A percentile compares a stretch with the other conserved stretches of the same genome.
phyloP scores from a whole-genome alignment of 2,888 invertebrate species.

The Cataglyphis livida region DNA sequence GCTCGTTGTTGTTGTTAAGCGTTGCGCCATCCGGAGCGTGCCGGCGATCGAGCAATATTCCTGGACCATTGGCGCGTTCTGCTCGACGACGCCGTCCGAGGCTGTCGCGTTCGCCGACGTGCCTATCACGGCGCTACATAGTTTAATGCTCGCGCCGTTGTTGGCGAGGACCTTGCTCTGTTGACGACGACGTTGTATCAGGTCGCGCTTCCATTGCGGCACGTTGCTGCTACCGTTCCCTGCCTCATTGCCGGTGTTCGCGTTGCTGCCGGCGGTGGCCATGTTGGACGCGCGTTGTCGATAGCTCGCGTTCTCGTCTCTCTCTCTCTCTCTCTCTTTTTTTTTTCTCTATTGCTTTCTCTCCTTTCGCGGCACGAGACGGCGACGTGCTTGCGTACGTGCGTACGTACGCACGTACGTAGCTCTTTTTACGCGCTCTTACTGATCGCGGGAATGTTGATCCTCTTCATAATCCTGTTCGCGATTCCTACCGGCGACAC shows the following conservation, averaged over 20 bases:
- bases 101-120: slow-evolving; percentile 40
- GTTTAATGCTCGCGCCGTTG: slow-evolving; percentile 78
- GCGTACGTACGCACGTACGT: slow-evolving; percentile 5
- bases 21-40: neutral
- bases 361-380: slow-evolving; percentile 13
- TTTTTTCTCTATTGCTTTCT: neutral
- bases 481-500: slow-evolving; percentile 24
- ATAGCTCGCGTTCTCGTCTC: slow-evolving; percentile 21
- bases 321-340: slow-evolving; percentile 31
- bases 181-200: slow-evolving; percentile 91
- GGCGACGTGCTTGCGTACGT: slow-evolving; percentile 21
- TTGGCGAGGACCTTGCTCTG: slow-evolving; percentile 83
- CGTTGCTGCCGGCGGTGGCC: slow-evolving; percentile 77
- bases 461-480: neutral
- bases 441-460: neutral
- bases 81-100: slow-evolving; percentile 20
- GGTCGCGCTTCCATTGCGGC: slow-evolving; percentile 94
- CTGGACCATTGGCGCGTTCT: slow-evolving; percentile 29
- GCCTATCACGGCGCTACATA: slow-evolving; percentile 74
- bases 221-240: slow-evolving; percentile 80
- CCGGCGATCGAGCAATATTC: slow-evolving; percentile 54
- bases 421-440: slow-evolving; percentile 22
- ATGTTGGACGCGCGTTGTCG: slow-evolving; percentile 75
- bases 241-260: slow-evolving; percentile 63
- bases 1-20: neutral